Conservation (phyloP, 2,113 vertebrate genomes). For the Promerops cafer region DNA sequence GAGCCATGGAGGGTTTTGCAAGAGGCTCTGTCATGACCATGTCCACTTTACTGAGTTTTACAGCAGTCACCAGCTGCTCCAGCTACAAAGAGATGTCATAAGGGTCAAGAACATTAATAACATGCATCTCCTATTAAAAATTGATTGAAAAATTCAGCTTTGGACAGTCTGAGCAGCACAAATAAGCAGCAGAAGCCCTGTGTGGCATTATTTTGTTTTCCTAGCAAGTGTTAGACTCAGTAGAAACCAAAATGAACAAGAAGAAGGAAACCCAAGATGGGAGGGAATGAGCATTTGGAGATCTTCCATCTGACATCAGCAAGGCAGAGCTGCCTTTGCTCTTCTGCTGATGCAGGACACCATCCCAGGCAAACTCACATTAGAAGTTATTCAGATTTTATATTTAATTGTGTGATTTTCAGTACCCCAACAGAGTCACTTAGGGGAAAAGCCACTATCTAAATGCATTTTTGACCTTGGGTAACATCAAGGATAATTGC, state of each 20-base stretch:
- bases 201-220: slow-evolving; percentile 13
- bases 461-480: neutral
- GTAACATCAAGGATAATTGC: neutral
- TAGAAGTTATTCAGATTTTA: neutral
- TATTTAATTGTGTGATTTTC: neutral
- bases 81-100: neutral
- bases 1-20: neutral
- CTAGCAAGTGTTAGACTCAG: neutral
- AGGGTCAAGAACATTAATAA: neutral
- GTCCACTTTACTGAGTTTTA: neutral
- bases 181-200: neutral
- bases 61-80: neutral
- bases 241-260: slow-evolving; percentile 1
- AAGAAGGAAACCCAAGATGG: slow-evolving; percentile 14
- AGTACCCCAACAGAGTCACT: neutral
- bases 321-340: neutral
- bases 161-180: neutral
- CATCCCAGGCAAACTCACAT: neutral
- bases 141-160: neutral
- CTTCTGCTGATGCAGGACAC: neutral
- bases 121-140: neutral
- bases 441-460: neutral
- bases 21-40: neutral
- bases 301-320: neutral
- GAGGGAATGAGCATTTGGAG: neutral